Percentiles rank a stretch among this genome's conserved stretches.
phyloP scores from a whole-genome alignment of 2,113 vertebrate genomes.

The Ciconia stormi region DNA sequence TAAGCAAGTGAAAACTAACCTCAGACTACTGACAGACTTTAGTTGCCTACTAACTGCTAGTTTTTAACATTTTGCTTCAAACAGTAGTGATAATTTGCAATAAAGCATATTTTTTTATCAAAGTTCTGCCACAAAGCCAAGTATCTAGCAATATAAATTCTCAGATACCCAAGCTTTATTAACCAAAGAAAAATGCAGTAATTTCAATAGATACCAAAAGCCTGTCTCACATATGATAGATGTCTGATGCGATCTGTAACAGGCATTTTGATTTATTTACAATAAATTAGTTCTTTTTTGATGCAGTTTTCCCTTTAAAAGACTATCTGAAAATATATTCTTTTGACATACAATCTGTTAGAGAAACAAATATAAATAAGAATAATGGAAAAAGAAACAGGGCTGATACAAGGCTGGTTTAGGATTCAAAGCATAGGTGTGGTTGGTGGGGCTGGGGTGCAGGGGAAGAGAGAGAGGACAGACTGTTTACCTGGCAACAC shows the following conservation, averaged over 20 bases:
- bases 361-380: neutral
- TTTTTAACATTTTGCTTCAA: neutral
- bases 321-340: neutral
- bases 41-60: neutral
- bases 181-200: neutral
- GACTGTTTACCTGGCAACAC: slow-evolving; percentile 89
- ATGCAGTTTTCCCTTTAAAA: neutral
- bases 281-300: neutral
- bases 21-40: neutral
- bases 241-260: neutral
- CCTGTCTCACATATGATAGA: neutral
- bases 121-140: neutral
- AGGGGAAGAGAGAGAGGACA: neutral
- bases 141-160: neutral
- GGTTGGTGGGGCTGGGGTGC: neutral
- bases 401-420: neutral
- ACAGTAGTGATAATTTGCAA: neutral
- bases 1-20: neutral
- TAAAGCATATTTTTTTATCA: neutral
- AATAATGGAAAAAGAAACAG: neutral
- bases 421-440: neutral
- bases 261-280: neutral
- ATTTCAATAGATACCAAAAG: neutral
- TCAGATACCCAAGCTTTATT: neutral
- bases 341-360: neutral